Evolutionary conservation across 2,888 invertebrate species (phyloP), one percentile per base, ranked within the genome.

Genomic region (Polyommatus icarus): DNA sequence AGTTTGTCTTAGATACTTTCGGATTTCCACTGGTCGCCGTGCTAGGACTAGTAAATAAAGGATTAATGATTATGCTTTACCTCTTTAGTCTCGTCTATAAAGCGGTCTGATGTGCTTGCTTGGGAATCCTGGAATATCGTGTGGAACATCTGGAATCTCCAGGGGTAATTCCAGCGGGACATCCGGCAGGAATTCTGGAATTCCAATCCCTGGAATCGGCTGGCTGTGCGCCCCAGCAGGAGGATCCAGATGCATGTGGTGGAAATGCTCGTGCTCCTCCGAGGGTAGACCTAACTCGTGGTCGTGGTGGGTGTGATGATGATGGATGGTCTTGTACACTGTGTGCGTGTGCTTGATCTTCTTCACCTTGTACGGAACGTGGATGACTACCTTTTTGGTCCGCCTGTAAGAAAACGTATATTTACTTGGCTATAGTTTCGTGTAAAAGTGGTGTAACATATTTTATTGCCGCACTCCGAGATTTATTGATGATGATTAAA

Each of bases 291-390:
- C 89, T 67, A 89, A 88, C 24, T 85, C 81, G 1, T 87, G 86
- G 3, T 91, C 92, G 80, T 88, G 91, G 78, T 91, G 88, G 0
- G 88, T 88, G 83, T 95, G 92, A 80, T 95, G 91, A 80, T 95
- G 95, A 75, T 96, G 95, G 61, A 96, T 91, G 0, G 96, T 95
- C 86, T 96, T 96, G 89, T 95, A 96, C n/a, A 96, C 94, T 0
- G 96, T 96, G 85, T 96, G 96, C 0, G 96, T 96, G 85, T 96
- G 96, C 83, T 96, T 96, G 80, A 96, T 94, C 83, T 95, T 96
- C 89, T 96, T 96, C 80, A 96, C 94, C 82, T 95, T 95, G 84
- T 95, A 95, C 0, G 96, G 96, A 24, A 96, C 95, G 84, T 96
- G 96, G 80, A 96, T 96, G 8, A 96, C 94, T 7, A 96, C 96